Conservation (phyloP, 2,797 vertebrate genomes). For the Melanotaenia pygmaea region DNA sequence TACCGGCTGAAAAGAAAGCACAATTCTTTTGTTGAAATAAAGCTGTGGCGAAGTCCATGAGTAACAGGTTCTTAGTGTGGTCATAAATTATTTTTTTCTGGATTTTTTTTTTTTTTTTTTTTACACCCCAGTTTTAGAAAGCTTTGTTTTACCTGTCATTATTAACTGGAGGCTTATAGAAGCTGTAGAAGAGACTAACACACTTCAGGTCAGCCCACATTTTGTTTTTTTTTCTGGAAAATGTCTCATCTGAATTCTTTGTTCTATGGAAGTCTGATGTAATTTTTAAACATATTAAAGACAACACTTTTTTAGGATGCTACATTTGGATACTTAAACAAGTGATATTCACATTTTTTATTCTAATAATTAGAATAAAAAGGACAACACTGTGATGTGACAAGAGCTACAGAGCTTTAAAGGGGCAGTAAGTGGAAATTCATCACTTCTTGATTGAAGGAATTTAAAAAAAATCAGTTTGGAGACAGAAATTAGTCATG, state of each 20-base stretch:
- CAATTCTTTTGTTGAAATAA: constrained; percentile 13
- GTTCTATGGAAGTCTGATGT: no score
- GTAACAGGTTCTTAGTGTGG: not conserved
- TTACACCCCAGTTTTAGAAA: not conserved
- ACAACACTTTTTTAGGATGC: not conserved
- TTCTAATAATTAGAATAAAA: not conserved
- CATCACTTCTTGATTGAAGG: no score
- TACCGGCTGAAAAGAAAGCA: constrained; percentile 20
- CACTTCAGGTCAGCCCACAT: not conserved
- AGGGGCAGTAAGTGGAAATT: no score
- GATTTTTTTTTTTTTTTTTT: not conserved
- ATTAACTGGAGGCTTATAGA: not conserved
- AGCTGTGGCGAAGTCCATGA: not conserved
- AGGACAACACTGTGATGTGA: not conserved
- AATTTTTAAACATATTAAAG: not conserved
- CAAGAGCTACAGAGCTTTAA: not conserved
- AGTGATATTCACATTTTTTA: not conserved
- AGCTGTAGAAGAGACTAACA: not conserved
- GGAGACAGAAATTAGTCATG: no score
- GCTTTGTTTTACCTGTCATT: not conserved
- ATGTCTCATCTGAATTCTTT: not conserved
- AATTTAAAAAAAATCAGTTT: no score
- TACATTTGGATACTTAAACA: not conserved
- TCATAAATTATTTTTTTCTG: not conserved
- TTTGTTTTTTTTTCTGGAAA: not conserved